phyloP scores from a whole-genome alignment of 2,113 vertebrate species.

The Heterotilapia buettikoferi region DNA sequence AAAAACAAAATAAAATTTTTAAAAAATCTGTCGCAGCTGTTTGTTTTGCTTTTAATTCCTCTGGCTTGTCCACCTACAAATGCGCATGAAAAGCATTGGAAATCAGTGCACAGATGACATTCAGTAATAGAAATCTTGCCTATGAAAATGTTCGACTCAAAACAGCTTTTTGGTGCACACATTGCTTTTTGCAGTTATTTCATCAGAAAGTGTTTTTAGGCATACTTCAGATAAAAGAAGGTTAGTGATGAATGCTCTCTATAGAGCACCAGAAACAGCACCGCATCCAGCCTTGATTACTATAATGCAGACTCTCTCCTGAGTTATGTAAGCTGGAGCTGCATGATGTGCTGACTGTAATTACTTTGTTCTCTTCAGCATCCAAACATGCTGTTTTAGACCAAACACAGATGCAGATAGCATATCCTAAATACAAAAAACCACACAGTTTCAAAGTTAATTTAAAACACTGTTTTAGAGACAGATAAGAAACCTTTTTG shows the following conservation, averaged over 20 bases:
- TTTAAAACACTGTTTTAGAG: background rate
- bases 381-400: background rate
- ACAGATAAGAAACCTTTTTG: background rate
- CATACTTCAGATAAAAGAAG: background rate
- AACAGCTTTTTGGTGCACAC: background rate
- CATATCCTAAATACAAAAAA: background rate
- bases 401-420: constrained; percentile 8
- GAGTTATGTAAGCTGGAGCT: constrained; percentile 4
- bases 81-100: background rate
- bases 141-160: background rate
- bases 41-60: background rate
- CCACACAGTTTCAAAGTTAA: background rate
- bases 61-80: background rate
- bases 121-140: background rate
- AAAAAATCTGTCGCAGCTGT: background rate
- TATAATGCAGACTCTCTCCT: background rate
- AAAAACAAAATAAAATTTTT: background rate
- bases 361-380: background rate
- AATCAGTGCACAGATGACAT: background rate
- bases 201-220: background rate
- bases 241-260: background rate
- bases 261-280: constrained; percentile 3
- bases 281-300: constrained; percentile 2
- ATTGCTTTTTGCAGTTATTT: background rate
- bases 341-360: background rate